Conservation (phyloP, 1,140 invertebrate species). For the Eurosta solidaginis region DNA sequence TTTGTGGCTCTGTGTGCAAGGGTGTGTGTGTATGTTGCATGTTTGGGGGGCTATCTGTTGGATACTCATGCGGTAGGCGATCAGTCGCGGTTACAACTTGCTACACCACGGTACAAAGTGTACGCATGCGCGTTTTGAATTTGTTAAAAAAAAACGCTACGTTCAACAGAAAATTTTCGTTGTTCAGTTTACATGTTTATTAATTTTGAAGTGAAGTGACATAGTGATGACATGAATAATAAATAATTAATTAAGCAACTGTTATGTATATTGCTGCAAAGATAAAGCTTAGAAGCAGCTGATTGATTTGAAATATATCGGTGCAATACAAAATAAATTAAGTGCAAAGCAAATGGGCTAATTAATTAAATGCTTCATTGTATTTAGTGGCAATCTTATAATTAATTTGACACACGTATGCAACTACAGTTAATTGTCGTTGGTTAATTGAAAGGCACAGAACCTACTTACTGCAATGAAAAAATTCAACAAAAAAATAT, state of each 20-base stretch:
- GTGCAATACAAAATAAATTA: neutral
- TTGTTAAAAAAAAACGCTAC: slow-evolving; percentile 20
- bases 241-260: neutral
- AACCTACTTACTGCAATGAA: too few species aligned
- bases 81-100: slow-evolving; percentile 35
- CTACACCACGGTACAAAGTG: slow-evolving; percentile 39
- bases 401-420: neutral
- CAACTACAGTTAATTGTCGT: neutral
- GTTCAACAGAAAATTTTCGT: slow-evolving; percentile 7
- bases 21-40: slow-evolving; percentile 15
- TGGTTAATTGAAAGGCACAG: too few species aligned
- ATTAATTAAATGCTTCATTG: too few species aligned
- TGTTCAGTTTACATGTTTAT: neutral
- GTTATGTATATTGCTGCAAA: neutral
- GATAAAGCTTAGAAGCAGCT: neutral
- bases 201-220: neutral
- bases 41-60: slow-evolving; percentile 32
- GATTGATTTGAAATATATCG: neutral
- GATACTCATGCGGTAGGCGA: neutral
- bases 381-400: neutral
- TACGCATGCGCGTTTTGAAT: slow-evolving; percentile 43
- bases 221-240: neutral
- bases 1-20: neutral
- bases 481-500: too few species aligned
- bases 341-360: neutral